Conservation (phyloP, 2,113 vertebrate species). For the Erinaceus europaeus region DNA sequence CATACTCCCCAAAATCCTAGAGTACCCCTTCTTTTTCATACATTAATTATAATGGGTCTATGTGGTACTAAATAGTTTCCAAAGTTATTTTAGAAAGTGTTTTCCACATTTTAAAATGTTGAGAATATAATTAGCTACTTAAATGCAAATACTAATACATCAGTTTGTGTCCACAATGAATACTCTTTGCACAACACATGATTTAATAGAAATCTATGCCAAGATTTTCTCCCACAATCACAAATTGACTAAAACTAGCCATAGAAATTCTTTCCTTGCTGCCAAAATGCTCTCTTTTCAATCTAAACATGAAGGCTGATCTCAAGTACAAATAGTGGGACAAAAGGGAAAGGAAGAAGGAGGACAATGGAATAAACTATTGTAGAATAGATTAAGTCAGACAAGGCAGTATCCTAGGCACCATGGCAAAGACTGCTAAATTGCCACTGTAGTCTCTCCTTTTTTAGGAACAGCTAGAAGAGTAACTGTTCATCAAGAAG, state of each 20-base stretch:
- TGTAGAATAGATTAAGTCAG: neutral
- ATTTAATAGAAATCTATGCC: constrained; percentile 45
- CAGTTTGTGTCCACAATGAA: constrained; percentile 54
- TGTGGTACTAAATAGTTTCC: constrained; percentile 38
- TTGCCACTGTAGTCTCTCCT: too few relatives aligned
- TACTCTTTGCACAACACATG: constrained; percentile 46
- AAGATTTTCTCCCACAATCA: constrained; percentile 55
- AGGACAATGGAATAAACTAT: neutral
- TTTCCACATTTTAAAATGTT: constrained; percentile 63
- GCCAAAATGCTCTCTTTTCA: constrained; percentile 41
- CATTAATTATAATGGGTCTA: constrained; percentile 50
- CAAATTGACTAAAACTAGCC: constrained; percentile 57
- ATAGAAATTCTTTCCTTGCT: constrained; percentile 22
- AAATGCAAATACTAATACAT: constrained; percentile 62
- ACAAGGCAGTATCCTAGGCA: too few relatives aligned
- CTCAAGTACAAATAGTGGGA: neutral
- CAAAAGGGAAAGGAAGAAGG: neutral
- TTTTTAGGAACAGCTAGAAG: neutral
- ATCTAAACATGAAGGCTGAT: neutral
- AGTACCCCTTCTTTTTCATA: neutral
- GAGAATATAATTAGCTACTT: constrained; percentile 69
- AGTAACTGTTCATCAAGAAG: neutral
- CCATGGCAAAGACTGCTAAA: neutral
- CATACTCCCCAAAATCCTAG: neutral
- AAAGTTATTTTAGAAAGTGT: constrained; percentile 56